These are phyloP conservation scores for Lytechinus pictus DNA, from an alignment of 35 echinoderm and acorn worm genomes.

Conservation along the genomic window DNA sequence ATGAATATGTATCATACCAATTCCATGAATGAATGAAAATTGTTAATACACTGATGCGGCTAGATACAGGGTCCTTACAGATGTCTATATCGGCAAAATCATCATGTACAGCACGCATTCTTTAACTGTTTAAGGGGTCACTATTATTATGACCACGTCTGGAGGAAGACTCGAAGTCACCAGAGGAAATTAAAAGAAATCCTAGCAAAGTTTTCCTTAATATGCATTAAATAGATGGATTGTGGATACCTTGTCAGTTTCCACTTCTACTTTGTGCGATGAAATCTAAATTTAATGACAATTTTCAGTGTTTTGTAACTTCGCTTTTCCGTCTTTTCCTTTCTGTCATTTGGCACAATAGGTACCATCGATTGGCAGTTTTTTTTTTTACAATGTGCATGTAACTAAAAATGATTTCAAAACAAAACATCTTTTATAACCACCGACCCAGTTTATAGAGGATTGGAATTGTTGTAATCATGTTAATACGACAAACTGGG, in stretches of 20 bases:
- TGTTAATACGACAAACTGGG: too few species aligned
- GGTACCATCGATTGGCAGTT: too few species aligned
- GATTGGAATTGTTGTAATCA: too few species aligned
- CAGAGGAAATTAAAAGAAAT: not conserved
- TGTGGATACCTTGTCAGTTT: not conserved
- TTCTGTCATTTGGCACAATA: too few species aligned
- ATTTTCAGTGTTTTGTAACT: too few species aligned
- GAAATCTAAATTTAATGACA: too few species aligned
- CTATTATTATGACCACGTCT: not conserved
- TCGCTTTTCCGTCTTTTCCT: too few species aligned
- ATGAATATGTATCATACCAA: not conserved
- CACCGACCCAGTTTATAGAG: too few species aligned
- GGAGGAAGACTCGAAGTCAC: not conserved
- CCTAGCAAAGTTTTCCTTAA: not conserved
- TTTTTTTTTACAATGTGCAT: too few species aligned
- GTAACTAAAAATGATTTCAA: too few species aligned
- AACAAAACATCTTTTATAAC: too few species aligned
- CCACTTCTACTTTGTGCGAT: not conserved
- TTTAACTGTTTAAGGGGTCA: not conserved
- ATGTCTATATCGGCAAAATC: not conserved
- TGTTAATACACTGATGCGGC: constrained; percentile 1
- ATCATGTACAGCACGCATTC: not conserved
- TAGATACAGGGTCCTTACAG: not conserved
- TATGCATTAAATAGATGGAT: not conserved
- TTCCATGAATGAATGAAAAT: not conserved